Percentiles rank a stretch among this genome's conserved stretches.
These are phyloP conservation scores for Agonopterix subpropinquella DNA, from an alignment of 2,888 invertebrate species.

Conservation along the genomic window DNA sequence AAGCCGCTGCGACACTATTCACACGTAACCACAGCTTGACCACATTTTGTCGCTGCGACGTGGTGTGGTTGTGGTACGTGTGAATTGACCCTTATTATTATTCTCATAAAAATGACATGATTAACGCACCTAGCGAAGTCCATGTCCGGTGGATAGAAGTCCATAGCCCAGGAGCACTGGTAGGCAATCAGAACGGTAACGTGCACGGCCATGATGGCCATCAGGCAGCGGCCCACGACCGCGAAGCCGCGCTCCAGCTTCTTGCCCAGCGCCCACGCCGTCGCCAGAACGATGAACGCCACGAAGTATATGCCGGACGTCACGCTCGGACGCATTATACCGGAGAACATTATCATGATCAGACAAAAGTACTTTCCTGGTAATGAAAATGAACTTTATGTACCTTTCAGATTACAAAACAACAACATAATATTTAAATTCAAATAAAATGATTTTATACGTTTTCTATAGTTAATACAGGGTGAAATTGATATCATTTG, in stretches of 20 bases:
- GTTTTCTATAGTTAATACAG: too few species aligned
- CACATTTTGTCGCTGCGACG: too few species aligned
- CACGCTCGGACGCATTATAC: constrained; percentile 87
- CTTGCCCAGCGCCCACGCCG: constrained; percentile 90
- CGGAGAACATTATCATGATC: constrained; percentile 81
- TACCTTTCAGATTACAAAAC: too few species aligned
- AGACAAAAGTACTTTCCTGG: constrained; percentile 80
- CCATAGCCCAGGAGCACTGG: constrained; percentile 89
- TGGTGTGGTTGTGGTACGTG: too few species aligned
- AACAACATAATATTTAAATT: too few species aligned
- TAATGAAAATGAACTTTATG: constrained; percentile 12
- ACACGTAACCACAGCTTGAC: too few species aligned
- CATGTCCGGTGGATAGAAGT: constrained; percentile 79
- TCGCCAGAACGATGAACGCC: constrained; percentile 87
- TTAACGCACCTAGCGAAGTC: constrained; percentile 82
- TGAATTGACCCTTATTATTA: too few species aligned
- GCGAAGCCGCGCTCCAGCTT: constrained; percentile 87
- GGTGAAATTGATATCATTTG: too few species aligned
- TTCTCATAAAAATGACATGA: too few species aligned
- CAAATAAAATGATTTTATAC: too few species aligned
- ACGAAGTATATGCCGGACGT: constrained; percentile 91
- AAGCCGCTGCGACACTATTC: too few species aligned
- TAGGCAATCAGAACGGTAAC: constrained; percentile 84
- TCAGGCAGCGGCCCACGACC: constrained; percentile 79
- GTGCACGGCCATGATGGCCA: constrained; percentile 86